phyloP scores from a whole-genome alignment of 2,888 invertebrate genomes.

The Neocrepidodera transversa region DNA sequence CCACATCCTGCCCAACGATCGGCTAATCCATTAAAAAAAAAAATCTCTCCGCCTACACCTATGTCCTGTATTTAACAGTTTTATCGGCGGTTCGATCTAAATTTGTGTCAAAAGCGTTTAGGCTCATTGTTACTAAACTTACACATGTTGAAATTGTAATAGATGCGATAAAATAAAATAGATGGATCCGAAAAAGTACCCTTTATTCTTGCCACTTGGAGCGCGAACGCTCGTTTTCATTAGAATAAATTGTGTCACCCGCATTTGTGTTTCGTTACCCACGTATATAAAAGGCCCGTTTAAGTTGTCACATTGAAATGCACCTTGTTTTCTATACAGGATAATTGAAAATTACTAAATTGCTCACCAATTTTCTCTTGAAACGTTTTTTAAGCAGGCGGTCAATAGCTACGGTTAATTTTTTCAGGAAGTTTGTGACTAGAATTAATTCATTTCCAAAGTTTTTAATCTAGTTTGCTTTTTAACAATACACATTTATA shows the following conservation, averaged over 20 bases:
- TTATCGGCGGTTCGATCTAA: slow-evolving; percentile 34
- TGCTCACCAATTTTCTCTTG: slow-evolving; percentile 32
- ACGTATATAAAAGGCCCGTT: slow-evolving; percentile 35
- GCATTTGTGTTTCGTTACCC: slow-evolving; percentile 34
- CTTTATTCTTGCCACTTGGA: slow-evolving; percentile 34
- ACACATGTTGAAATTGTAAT: slow-evolving; percentile 37
- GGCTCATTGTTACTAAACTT: slow-evolving; percentile 35
- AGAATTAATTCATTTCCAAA: too few species aligned
- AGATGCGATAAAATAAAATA: slow-evolving; percentile 37
- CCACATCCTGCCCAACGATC: slow-evolving; percentile 26
- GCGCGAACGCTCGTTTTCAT: slow-evolving; percentile 35
- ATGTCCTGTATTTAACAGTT: slow-evolving; percentile 34
- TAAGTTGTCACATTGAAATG: slow-evolving; percentile 38
- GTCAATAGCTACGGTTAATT: slow-evolving; percentile 21
- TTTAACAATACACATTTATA: too few species aligned
- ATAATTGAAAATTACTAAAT: slow-evolving; percentile 35
- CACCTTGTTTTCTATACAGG: slow-evolving; percentile 35
- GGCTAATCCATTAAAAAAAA: slow-evolving; percentile 24
- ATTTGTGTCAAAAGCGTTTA: slow-evolving; percentile 37
- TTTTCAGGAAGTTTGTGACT: slow-evolving; percentile 21
- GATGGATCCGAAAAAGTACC: slow-evolving; percentile 31
- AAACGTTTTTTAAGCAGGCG: slow-evolving; percentile 27
- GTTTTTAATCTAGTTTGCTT: too few species aligned
- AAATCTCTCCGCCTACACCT: slow-evolving; percentile 32
- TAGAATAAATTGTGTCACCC: slow-evolving; percentile 37